phyloP scores from a whole-genome alignment of 2,888 invertebrate genomes.

The Hemithea aestivaria region DNA sequence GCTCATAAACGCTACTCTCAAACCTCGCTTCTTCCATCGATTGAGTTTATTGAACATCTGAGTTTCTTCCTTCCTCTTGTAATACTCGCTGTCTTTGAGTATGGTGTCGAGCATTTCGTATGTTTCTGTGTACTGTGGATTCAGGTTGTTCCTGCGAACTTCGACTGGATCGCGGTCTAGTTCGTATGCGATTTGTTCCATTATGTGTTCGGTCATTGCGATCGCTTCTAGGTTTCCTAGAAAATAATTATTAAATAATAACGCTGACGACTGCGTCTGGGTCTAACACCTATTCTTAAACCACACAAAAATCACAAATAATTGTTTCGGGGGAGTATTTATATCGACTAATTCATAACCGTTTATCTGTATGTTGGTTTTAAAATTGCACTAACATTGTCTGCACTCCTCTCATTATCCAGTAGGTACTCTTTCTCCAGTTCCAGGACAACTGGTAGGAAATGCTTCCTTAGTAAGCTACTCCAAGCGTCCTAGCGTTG shows the following conservation, averaged over 20 bases:
- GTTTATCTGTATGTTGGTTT: too few species aligned
- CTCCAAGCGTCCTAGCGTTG: too few species aligned
- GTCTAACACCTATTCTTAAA: too few species aligned
- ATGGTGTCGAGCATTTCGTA: constrained; percentile 43
- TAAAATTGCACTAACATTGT: too few species aligned
- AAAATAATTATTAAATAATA: constrained; percentile 5
- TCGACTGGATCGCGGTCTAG: constrained; percentile 77
- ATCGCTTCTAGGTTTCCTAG: constrained; percentile 82
- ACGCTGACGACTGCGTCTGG: too few species aligned
- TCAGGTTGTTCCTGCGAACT: constrained; percentile 58
- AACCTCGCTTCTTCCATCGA: constrained; percentile 88
- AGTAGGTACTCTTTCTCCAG: too few species aligned
- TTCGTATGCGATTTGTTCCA: constrained; percentile 81
- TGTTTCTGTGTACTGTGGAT: constrained; percentile 62
- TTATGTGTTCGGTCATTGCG: constrained; percentile 80
- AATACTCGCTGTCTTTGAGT: constrained; percentile 68
- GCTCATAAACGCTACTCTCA: constrained; percentile 83
- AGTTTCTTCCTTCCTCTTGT: constrained; percentile 73
- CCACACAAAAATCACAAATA: too few species aligned
- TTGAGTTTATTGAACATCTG: constrained; percentile 82
- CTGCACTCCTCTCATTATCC: too few species aligned
- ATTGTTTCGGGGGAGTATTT: too few species aligned
- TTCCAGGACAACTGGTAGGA: too few species aligned
- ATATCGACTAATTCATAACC: too few species aligned
- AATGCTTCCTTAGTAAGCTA: too few species aligned